Percentiles rank a stretch among this genome's conserved stretches.
Evolutionary conservation across 2,113 vertebrate genomes (phyloP).

Genomic region (Archilochus colubris): DNA sequence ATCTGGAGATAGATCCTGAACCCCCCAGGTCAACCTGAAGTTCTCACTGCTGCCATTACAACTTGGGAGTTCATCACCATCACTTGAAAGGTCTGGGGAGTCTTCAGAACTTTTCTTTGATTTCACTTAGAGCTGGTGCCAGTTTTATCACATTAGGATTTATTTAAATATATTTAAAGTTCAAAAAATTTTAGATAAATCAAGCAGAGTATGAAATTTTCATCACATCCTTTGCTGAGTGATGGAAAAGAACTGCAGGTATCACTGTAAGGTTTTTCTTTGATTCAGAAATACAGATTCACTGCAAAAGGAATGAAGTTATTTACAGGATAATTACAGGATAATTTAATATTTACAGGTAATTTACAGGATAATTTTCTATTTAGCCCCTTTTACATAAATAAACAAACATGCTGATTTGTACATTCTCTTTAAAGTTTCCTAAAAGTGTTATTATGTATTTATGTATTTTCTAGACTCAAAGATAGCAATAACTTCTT

Average conservation of each 20-base stretch:
- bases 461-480: not conserved
- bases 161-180: not conserved
- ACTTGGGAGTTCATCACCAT: not conserved
- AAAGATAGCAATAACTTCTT: not conserved
- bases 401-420: not conserved
- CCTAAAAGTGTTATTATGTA: not conserved
- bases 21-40: not conserved
- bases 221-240: not conserved
- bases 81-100: not conserved
- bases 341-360: too few relatives aligned
- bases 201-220: constrained; percentile 4
- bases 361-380: not conserved
- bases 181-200: not conserved
- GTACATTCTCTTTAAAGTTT: not conserved
- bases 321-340: not conserved
- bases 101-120: not conserved
- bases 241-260: not conserved
- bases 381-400: not conserved
- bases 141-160: not conserved
- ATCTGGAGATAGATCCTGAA: not conserved
- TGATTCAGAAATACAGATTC: not conserved
- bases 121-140: not conserved
- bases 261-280: not conserved
- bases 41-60: not conserved
- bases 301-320: not conserved